phyloP scores from a whole-genome alignment of 2,888 invertebrate species.

The Papilio protenor region DNA sequence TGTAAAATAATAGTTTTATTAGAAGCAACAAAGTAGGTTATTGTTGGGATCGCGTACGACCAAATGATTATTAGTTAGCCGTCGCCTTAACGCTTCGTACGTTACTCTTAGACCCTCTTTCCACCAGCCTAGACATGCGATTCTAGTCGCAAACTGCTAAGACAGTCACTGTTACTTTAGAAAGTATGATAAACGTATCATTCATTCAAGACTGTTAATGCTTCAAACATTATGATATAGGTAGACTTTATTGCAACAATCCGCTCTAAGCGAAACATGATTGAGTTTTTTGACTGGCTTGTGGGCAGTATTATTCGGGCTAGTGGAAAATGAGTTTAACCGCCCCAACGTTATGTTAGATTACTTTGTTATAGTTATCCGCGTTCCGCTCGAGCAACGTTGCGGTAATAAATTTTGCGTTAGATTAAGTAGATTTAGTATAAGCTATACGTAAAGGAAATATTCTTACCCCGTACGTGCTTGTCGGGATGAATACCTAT shows the following conservation, averaged over 20 bases:
- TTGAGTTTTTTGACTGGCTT: background rate
- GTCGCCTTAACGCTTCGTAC: constrained; percentile 34
- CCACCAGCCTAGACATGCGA: background rate
- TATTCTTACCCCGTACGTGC: constrained; percentile 20
- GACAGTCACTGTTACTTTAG: background rate
- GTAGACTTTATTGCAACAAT: too few species aligned
- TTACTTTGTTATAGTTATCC: constrained; percentile 43
- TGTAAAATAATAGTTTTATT: constrained; percentile 25
- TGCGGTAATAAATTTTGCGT: constrained; percentile 42
- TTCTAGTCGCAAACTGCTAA: background rate
- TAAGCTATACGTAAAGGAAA: constrained; percentile 39
- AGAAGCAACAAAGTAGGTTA: constrained; percentile 35
- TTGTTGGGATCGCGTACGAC: constrained; percentile 20
- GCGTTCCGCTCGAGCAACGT: constrained; percentile 42
- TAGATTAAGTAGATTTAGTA: constrained; percentile 43
- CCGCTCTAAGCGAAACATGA: too few species aligned
- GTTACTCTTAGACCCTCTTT: constrained; percentile 11
- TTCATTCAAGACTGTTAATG: too few species aligned
- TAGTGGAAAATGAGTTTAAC: constrained; percentile 1
- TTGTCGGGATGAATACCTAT: too few species aligned
- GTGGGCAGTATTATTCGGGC: background rate
- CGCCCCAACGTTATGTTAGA: constrained; percentile 39
- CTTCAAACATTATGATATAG: too few species aligned
- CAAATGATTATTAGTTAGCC: constrained; percentile 42
- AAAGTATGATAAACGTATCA: background rate